These are phyloP conservation scores for Euzetes globulus DNA, from an alignment of 2,888 invertebrate genomes.

Conservation along the genomic window DNA sequence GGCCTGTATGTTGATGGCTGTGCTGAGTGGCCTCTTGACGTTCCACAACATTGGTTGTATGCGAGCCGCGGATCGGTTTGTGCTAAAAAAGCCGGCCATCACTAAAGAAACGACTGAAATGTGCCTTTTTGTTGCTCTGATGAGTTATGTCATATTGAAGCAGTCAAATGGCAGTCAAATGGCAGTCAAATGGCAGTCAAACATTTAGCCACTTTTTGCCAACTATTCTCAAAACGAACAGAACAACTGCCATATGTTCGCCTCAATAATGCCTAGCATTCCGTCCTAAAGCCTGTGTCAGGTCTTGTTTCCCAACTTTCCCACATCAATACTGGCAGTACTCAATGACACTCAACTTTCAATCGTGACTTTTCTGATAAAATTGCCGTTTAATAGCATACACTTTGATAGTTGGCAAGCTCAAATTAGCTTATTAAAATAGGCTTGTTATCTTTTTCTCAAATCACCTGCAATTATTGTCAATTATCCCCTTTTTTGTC, in stretches of 20 bases:
- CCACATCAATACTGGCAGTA: constrained; percentile 25
- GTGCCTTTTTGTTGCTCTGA: constrained; percentile 20
- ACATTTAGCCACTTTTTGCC: not conserved
- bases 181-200: not conserved
- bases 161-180: not conserved
- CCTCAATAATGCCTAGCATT: not conserved
- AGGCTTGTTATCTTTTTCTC: not conserved
- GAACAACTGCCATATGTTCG: constrained; percentile 12
- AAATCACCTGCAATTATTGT: not conserved
- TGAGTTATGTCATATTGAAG: constrained; percentile 30
- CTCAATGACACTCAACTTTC: constrained; percentile 15
- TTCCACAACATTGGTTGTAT: constrained; percentile 30
- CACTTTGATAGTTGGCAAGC: too few relatives aligned
- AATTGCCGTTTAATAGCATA: not conserved
- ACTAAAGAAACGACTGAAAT: constrained; percentile 24
- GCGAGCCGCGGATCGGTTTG: constrained; percentile 30
- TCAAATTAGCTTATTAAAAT: not conserved
- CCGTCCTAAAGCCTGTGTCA: not conserved
- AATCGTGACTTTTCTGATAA: constrained; percentile 3
- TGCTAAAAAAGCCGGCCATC: constrained; percentile 24
- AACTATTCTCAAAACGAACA: not conserved
- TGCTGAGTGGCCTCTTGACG: constrained; percentile 26
- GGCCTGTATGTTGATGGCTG: not conserved
- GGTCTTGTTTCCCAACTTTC: constrained; percentile 19
- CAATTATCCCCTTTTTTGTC: not conserved